Evolutionary conservation across 2,113 vertebrate genomes (phyloP), one percentile per base, ranked within the genome.

Genomic region (Tychaedon coryphoeus): DNA sequence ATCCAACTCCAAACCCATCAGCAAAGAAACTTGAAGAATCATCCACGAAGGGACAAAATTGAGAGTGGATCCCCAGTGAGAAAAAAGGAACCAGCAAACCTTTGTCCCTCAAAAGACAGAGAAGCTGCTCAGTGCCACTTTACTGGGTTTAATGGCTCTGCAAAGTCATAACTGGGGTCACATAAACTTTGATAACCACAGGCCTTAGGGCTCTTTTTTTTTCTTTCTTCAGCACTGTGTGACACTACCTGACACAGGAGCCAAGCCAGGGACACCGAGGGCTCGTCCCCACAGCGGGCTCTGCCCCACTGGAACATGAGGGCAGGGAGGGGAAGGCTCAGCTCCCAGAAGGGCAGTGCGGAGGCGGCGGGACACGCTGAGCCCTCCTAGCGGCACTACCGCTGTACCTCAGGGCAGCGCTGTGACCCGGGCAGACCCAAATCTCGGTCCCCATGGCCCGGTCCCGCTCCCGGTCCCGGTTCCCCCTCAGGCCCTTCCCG

Each of bases 381-480:
- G 40, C 13, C 40, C 40, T 40, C 40, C 40, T 13, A 40, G 40
- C 40, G 5, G 53, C 54, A 29, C 19, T 8, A 6, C 11, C 40
- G 8, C 33, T 7, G 58, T 18, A 12, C 31, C 36, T 75, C 43
- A 58, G 71, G 20, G 70, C n/a, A 48, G 34, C 10, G 40, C 40
- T 40, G 40, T 40, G 40, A 40, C 40, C 40, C 40, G 40, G 14
- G 13, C 40, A 40, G 40, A 13, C 6, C 36, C 8, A 43, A 20
- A 1, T 25, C 13, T 17, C 31, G 16, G 8, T 71, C 3, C 5
- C 36, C 36, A 19, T 15, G 7, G 5, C 43, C n/a, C 42, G 22
- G 10, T 5, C 2, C 15, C 42, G 22, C 8, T 5, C 2, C 15
- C 38, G 25, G 13, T 6, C 0, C 36, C 31, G 11, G 14, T 8